Percentiles rank a stretch among this genome's conserved stretches.
phyloP scores from a whole-genome alignment of 1,140 invertebrate genomes.

The Nylanderia fulva region DNA sequence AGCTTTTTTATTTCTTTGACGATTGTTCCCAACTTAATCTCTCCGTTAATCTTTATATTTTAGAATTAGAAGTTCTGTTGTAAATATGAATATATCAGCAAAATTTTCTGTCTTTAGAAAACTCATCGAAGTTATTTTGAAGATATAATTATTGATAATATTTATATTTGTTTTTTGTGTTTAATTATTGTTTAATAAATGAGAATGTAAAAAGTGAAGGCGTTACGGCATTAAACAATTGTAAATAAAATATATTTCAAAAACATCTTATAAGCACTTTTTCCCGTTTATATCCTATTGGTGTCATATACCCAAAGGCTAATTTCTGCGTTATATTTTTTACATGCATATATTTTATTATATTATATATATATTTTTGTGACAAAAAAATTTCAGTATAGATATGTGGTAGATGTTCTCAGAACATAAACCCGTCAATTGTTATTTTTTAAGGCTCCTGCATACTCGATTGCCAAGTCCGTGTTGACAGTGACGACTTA shows the following conservation, averaged over 20 bases:
- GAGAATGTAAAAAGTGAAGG: not conserved
- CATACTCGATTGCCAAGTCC: too few relatives aligned
- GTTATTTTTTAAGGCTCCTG: not conserved
- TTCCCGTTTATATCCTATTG: too few relatives aligned
- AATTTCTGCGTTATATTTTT: not conserved
- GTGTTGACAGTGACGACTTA: too few relatives aligned
- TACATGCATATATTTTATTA: not conserved
- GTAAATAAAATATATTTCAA: conserved; percentile 52
- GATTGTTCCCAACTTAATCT: not conserved
- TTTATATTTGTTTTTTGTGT: conserved; percentile 18
- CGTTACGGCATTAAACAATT: not conserved
- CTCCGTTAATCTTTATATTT: not conserved
- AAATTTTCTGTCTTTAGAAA: not conserved
- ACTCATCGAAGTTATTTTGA: not conserved
- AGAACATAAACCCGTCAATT: not conserved
- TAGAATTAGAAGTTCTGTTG: not conserved
- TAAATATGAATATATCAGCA: conserved; percentile 9
- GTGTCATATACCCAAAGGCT: not conserved
- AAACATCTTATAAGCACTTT: conserved; percentile 7
- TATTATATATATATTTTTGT: not conserved
- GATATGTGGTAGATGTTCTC: not conserved
- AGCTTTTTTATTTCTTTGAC: not conserved
- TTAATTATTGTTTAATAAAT: not conserved
- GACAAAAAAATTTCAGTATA: not conserved
- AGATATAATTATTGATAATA: conserved; percentile 4